Conservation (phyloP, 2,113 vertebrate genomes). For the Takifugu flavidus region DNA sequence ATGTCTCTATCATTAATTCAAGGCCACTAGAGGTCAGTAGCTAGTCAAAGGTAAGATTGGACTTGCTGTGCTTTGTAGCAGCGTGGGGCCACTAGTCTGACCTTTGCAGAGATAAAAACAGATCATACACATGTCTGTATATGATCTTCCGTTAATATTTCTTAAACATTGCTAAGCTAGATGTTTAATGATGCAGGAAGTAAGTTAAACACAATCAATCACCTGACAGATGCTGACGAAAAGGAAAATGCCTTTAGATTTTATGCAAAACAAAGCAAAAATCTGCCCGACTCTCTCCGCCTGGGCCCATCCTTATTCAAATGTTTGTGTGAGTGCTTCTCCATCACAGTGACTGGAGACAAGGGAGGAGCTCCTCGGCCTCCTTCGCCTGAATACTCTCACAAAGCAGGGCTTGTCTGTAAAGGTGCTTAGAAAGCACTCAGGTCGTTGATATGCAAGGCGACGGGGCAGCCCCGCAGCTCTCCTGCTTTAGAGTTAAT, state of each 20-base stretch:
- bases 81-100: constrained; percentile 17
- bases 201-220: too few species aligned
- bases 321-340: constrained; percentile 33
- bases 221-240: too few species aligned
- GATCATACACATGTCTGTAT: neutral
- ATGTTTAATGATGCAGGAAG: too few species aligned
- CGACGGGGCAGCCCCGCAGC: constrained; percentile 70
- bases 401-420: constrained; percentile 83
- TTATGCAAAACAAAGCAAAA: neutral
- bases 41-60: constrained; percentile 36
- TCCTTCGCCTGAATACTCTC: constrained; percentile 67
- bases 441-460: constrained; percentile 85
- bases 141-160: neutral
- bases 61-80: constrained; percentile 3
- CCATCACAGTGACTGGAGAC: constrained; percentile 34
- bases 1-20: too few species aligned
- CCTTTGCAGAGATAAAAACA: constrained; percentile 26
- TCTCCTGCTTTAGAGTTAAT: constrained; percentile 78
- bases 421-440: constrained; percentile 74
- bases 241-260: too few species aligned
- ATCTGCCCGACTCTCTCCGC: neutral
- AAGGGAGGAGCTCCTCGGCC: constrained; percentile 48
- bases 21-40: constrained; percentile 73
- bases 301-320: constrained; percentile 21
- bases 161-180: too few species aligned